Evolutionary conservation across 2,888 invertebrate genomes (phyloP).

Genomic region (Hypsopygia costalis): DNA sequence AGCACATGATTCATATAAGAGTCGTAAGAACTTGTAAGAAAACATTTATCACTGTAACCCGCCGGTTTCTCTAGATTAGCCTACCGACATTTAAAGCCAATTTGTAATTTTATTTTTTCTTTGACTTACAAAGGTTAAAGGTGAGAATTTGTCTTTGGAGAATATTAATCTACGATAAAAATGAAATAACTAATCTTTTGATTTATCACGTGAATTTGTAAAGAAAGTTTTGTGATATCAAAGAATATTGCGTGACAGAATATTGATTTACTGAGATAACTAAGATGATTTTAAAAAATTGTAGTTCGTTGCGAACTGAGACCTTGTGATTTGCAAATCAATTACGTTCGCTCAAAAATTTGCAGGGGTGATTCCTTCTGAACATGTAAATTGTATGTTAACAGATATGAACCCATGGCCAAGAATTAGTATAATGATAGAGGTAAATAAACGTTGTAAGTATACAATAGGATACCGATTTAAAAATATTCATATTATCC

Average conservation of each 20-base stretch:
- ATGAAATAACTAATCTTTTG: constrained; percentile 30
- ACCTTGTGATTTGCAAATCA: too few relatives aligned
- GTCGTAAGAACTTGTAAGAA: constrained; percentile 39
- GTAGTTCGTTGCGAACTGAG: too few relatives aligned
- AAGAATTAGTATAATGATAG: too few relatives aligned
- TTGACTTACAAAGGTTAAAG: constrained; percentile 52
- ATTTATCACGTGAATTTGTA: constrained; percentile 26
- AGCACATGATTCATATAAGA: background rate
- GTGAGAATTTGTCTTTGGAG: constrained; percentile 46
- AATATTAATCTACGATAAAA: constrained; percentile 33
- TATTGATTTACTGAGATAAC: too few relatives aligned
- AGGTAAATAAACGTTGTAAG: too few relatives aligned
- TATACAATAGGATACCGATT: too few relatives aligned
- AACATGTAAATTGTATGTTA: too few relatives aligned
- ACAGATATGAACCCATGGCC: too few relatives aligned
- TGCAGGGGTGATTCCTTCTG: too few relatives aligned
- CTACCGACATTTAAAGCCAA: constrained; percentile 42
- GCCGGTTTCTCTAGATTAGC: constrained; percentile 47
- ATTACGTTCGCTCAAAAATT: too few relatives aligned
- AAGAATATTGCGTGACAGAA: background rate
- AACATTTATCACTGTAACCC: constrained; percentile 60
- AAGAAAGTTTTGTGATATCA: constrained; percentile 1
- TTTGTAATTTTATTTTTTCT: constrained; percentile 42
- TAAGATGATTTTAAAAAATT: too few relatives aligned
- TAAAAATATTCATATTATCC: too few relatives aligned